Base-by-base conservation (phyloP, 2,888 invertebrate genomes). In the Tholera decimalis region DNA sequence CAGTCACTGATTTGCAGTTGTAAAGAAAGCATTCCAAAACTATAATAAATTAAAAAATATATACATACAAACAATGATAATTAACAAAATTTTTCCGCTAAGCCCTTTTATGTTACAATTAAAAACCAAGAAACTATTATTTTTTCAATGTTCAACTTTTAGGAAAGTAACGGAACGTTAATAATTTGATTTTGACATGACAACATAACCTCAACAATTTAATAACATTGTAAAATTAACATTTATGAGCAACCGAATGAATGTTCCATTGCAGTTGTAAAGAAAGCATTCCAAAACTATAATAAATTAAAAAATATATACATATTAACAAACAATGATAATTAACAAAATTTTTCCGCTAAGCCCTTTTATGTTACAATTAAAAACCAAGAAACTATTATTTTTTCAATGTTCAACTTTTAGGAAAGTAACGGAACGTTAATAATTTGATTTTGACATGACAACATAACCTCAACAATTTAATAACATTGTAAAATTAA, bases 401-500 rank as follows among this genome's bases (percentile, higher is more conserved):
- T 8, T 1, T 30, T 30, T 8, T 30, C 30, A 30, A 30, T 8
- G 30, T 9, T 9, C 7, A 30, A 30, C 30, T 30, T 30, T 2
- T 3, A 11, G 2, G 13, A 33, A 13, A 33, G 41, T 13, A 43
- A 61, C n/a, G 39, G 50, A 62, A 33, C 30, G 66, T 24, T 7
- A 24, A 13, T 20, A 13, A 33, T 30, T 49, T 62, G 62, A 65
- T 54, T 66, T 44, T 28, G 72, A 61, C 51, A 62, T 61, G 7
- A 70, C 30, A 65, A 55, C 49, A 26, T 68, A 73, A 64, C 68
- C 73, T 73, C 18, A 22, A 20, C 7, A 11, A 20, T 13, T 30
- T 41, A 28, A 39, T 5, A 46, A 15, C 13, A 22, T 0, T 26
- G n/a, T 3, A 22, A n/a, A 18, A 13, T 2, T 6, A 6, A 11